Evolutionary conservation across 2,888 invertebrate species (phyloP).

Genomic region (Bombyx huttoni): DNA sequence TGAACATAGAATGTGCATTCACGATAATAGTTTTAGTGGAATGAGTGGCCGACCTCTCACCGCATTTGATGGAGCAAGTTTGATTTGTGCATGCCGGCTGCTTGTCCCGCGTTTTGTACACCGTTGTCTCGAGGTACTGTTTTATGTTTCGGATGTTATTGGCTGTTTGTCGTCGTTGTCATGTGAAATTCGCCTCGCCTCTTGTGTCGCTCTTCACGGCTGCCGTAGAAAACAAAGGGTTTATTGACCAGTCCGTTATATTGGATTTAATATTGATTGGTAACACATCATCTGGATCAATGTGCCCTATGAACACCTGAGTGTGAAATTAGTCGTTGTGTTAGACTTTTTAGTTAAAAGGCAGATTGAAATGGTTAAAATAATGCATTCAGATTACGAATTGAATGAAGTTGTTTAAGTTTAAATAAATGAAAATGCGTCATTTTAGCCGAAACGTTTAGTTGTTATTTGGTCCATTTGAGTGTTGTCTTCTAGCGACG

Average conservation of each 20-base stretch:
- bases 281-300: constrained; percentile 30
- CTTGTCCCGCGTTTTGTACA: constrained; percentile 64
- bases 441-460: constrained; percentile 37
- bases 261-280: constrained; percentile 1
- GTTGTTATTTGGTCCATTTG: constrained; percentile 45
- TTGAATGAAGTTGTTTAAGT: neutral
- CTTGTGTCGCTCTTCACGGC: constrained; percentile 43
- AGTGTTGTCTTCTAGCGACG: constrained; percentile 77
- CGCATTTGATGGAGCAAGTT: constrained; percentile 68
- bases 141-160: constrained; percentile 50
- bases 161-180: constrained; percentile 66
- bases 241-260: constrained; percentile 39
- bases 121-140: constrained; percentile 58
- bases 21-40: constrained; percentile 65
- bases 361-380: constrained; percentile 34
- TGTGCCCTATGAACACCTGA: constrained; percentile 35
- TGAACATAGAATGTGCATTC: constrained; percentile 59
- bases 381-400: neutral
- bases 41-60: constrained; percentile 68
- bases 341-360: constrained; percentile 31
- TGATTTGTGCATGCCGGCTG: constrained; percentile 69
- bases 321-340: constrained; percentile 36
- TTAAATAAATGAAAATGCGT: constrained; percentile 18
- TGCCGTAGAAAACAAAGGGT: constrained; percentile 43
- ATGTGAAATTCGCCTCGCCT: constrained; percentile 49